Evolutionary conservation across 30 jellyfish, hydroid and myxozoan species (phyloP).

Genomic region (Turritopsis dohrnii): DNA sequence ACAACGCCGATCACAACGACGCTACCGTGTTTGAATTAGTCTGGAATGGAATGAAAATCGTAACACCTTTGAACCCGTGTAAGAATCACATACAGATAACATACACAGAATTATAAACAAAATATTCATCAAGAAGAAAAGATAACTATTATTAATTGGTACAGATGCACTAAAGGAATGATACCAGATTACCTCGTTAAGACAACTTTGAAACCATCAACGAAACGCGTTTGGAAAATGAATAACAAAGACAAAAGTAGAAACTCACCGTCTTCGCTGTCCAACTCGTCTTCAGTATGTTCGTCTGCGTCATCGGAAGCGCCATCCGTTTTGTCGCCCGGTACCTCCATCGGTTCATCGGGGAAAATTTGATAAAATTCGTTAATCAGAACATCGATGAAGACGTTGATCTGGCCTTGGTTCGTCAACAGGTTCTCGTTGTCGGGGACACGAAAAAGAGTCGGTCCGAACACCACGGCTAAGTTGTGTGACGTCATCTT

Average conservation of each 20-base stretch:
- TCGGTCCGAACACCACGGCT: conserved; percentile 98
- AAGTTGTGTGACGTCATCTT: conserved; percentile 83
- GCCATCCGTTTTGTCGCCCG: conserved; percentile 31
- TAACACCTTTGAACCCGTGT: no score
- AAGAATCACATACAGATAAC: no score
- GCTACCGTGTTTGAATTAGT: no score
- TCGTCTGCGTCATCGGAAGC: conserved; percentile 63
- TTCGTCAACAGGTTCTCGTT: conserved; percentile 71
- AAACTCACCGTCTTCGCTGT: conserved; percentile 92
- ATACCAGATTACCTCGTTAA: neutral
- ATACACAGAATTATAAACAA: no score
- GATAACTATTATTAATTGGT: no score
- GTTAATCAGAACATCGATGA: conserved; percentile 70
- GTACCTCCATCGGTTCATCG: conserved; percentile 55
- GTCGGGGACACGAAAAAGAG: conserved; percentile 90
- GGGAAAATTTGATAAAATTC: conserved; percentile 75
- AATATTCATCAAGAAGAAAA: no score
- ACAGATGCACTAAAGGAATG: no score
- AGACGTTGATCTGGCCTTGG: conserved; percentile 91
- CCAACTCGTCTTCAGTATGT: conserved; percentile 78
- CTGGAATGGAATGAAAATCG: no score
- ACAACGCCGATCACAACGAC: no score
- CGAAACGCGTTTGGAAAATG: neutral
- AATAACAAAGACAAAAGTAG: neutral
- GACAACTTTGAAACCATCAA: neutral